Evolutionary conservation across 2,888 invertebrate genomes (phyloP).

Genomic region (Listrodromus nycthemerus): DNA sequence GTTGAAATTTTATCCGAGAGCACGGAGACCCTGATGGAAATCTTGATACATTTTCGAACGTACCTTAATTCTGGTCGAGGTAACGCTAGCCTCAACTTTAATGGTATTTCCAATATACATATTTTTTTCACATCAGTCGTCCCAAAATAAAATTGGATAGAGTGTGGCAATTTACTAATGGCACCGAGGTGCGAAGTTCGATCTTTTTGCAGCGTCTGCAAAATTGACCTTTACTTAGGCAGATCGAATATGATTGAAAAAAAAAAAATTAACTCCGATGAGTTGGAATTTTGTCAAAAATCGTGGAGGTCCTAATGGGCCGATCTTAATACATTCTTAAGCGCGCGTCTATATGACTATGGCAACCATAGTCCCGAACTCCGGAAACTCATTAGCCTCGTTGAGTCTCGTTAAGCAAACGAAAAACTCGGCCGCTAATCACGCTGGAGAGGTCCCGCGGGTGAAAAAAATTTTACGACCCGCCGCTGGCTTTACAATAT

Average conservation of each 20-base stretch:
- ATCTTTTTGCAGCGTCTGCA: background rate
- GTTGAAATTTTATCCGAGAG: conserved; percentile 12
- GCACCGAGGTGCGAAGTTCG: background rate
- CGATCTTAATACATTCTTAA: conserved; percentile 31
- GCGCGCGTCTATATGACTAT: conserved; percentile 46
- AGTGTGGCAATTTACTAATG: background rate
- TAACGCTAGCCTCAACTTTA: no score
- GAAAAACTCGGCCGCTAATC: conserved; percentile 61
- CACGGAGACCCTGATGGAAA: background rate
- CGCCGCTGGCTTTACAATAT: conserved; percentile 41
- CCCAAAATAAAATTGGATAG: background rate
- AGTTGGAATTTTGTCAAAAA: conserved; percentile 23
- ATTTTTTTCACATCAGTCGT: background rate
- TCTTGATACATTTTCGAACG: conserved; percentile 21
- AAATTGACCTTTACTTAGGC: background rate
- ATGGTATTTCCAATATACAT: no score
- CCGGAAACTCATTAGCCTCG: conserved; percentile 65
- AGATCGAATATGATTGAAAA: conserved; percentile 11
- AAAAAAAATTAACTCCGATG: background rate
- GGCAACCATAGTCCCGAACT: conserved; percentile 42
- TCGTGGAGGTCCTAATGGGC: background rate
- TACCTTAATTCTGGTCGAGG: background rate
- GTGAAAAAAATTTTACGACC: conserved; percentile 56
- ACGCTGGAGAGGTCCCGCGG: conserved; percentile 24
- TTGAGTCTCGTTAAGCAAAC: conserved; percentile 58